Percentiles rank a stretch among this genome's conserved stretches.
Conservation (phyloP, 2,888 invertebrate genomes). For the Nowickia ferox region DNA sequence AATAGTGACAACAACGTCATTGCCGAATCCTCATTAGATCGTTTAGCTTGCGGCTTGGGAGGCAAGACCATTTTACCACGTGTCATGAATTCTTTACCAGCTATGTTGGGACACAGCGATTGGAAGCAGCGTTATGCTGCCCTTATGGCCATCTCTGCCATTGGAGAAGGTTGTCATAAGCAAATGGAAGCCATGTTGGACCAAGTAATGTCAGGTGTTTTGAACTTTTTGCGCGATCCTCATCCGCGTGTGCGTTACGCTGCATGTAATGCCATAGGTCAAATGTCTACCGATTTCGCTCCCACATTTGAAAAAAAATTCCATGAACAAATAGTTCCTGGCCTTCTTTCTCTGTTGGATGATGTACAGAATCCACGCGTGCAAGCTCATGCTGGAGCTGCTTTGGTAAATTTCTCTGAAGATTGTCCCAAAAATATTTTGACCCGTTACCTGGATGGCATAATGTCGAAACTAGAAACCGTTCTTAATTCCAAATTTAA, state of each 20-base stretch:
- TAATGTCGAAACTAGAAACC: constrained; percentile 95
- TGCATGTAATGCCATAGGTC: constrained; percentile 99
- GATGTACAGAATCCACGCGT: constrained; percentile 97
- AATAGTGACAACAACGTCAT: constrained; percentile 97
- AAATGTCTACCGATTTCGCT: constrained; percentile 99
- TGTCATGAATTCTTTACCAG: constrained; percentile 92
- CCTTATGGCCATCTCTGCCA: constrained; percentile 98
- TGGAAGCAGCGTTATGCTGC: constrained; percentile 98
- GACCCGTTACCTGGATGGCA: constrained; percentile 93
- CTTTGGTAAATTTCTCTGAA: constrained; percentile 99
- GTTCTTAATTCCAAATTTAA: constrained; percentile 96
- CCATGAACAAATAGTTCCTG: constrained; percentile 97
- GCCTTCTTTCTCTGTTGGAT: constrained; percentile 93
- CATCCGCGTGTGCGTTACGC: constrained; percentile 89
- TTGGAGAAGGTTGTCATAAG: constrained; percentile 99
- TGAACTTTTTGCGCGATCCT: constrained; percentile 92
- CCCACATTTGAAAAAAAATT: constrained; percentile 98
- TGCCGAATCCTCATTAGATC: constrained; percentile 97
- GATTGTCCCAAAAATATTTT: constrained; percentile 98
- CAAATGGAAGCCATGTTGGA: constrained; percentile 98
- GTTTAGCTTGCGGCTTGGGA: constrained; percentile 98
- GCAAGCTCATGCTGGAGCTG: constrained; percentile 93
- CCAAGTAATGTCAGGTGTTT: constrained; percentile 95
- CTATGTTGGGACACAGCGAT: constrained; percentile 92
- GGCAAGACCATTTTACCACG: constrained; percentile 95